A percentile compares a stretch with the other conserved stretches of the same genome.
phyloP scores from a whole-genome alignment of 2,797 vertebrate genomes.

The Pipistrellus kuhlii region DNA sequence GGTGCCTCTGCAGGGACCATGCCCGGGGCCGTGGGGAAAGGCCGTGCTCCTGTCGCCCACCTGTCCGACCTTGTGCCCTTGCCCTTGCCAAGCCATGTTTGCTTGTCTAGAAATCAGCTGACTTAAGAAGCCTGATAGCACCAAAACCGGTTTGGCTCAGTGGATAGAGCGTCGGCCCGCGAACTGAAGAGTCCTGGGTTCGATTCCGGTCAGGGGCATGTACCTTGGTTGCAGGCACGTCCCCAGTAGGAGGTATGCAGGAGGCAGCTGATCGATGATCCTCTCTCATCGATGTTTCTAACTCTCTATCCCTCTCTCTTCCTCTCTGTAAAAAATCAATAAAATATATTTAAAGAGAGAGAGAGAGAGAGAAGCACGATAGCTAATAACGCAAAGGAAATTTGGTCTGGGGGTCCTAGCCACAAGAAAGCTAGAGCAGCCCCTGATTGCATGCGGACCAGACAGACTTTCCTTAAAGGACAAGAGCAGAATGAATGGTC shows the following conservation, averaged over 20 bases:
- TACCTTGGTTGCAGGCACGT: no score
- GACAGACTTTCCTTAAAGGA: neutral
- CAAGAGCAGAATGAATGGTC: neutral
- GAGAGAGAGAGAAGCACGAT: no score
- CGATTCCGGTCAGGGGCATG: no score
- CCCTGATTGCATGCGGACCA: accelerated
- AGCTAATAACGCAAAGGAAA: neutral
- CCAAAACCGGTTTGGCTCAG: no score
- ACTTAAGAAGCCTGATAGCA: neutral
- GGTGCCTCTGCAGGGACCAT: neutral
- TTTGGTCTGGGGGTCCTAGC: neutral
- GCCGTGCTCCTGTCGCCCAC: accelerated
- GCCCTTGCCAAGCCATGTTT: accelerated
- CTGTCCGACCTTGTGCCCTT: neutral
- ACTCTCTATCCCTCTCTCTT: no score
- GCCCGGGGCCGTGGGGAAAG: neutral
- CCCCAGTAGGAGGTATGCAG: no score
- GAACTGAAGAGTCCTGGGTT: no score
- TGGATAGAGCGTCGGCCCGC: no score
- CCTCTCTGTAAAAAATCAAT: no score
- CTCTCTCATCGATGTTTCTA: no score
- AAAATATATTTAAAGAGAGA: no score
- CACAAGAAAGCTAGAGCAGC: neutral
- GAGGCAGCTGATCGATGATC: no score
- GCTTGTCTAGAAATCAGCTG: constrained; percentile 20